Conservation (phyloP, 2,797 vertebrate species). For the Schizothorax lantsangensis region DNA sequence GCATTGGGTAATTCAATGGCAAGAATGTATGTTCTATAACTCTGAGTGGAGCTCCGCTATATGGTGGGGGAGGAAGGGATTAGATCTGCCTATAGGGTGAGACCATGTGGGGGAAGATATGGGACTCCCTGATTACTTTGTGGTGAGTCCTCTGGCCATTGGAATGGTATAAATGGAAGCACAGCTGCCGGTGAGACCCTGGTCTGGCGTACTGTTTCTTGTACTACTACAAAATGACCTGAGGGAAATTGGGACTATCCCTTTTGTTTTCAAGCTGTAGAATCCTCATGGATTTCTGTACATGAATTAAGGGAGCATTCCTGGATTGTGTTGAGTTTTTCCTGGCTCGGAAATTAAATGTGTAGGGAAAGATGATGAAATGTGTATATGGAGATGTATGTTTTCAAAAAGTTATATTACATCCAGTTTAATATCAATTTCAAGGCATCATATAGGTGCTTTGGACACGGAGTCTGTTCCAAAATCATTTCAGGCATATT, state of each 20-base stretch:
- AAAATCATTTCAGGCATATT: background rate
- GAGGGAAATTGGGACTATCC: constrained; percentile 28
- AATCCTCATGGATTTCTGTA: constrained; percentile 3
- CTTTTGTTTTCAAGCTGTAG: constrained; percentile 28
- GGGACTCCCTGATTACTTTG: constrained; percentile 19
- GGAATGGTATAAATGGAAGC: constrained; percentile 43
- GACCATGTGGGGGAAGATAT: constrained; percentile 39
- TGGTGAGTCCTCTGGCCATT: constrained; percentile 9
- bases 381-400: background rate
- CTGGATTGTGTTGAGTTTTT: background rate
- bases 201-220: constrained; percentile 30
- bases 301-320: background rate
- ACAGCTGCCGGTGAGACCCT: constrained; percentile 26
- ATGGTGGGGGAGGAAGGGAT: constrained; percentile 9
- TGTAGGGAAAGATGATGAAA: background rate
- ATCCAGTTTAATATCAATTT: background rate
- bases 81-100: constrained; percentile 15
- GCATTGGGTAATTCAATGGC: background rate
- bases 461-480: background rate
- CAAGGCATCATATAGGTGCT: background rate
- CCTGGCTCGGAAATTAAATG: constrained; percentile 1
- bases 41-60: background rate
- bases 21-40: background rate
- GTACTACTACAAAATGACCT: constrained; percentile 18
- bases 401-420: background rate